Conservation (phyloP, 2,113 vertebrate genomes). For the Dermatemys mawii region DNA sequence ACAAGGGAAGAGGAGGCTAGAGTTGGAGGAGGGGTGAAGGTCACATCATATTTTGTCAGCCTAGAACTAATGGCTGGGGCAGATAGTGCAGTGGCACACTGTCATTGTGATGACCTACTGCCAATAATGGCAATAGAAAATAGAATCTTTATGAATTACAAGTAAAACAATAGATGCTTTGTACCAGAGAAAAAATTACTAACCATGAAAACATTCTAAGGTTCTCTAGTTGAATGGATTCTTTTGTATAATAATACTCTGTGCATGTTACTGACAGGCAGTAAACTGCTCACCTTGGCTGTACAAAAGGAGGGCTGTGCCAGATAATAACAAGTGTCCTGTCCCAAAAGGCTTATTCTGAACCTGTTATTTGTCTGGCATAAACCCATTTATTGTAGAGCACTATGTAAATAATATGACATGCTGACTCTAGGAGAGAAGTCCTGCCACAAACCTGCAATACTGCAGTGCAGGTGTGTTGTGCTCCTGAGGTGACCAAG, state of each 20-base stretch:
- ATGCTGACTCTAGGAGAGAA: background rate
- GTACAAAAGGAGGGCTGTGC: background rate
- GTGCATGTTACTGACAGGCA: background rate
- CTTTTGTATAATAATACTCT: background rate
- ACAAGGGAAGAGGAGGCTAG: too few species aligned
- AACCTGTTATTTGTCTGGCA: background rate
- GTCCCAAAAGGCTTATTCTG: background rate
- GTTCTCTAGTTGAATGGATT: background rate
- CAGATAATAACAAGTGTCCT: background rate
- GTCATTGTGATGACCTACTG: background rate
- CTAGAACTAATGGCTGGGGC: background rate
- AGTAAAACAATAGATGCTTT: background rate
- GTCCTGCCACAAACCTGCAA: background rate
- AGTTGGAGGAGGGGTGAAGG: too few species aligned
- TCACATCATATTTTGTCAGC: too few species aligned
- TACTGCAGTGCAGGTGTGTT: background rate
- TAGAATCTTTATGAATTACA: background rate
- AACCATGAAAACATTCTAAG: background rate
- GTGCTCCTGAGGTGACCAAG: background rate
- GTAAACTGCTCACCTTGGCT: background rate
- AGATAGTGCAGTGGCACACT: background rate
- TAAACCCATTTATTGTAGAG: background rate
- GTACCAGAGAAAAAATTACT: background rate
- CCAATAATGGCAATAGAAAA: background rate
- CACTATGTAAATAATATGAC: background rate